Evolutionary conservation across 2,113 vertebrate species (phyloP), one percentile per base, ranked within the genome.

Genomic region (Meriones unguiculatus): DNA sequence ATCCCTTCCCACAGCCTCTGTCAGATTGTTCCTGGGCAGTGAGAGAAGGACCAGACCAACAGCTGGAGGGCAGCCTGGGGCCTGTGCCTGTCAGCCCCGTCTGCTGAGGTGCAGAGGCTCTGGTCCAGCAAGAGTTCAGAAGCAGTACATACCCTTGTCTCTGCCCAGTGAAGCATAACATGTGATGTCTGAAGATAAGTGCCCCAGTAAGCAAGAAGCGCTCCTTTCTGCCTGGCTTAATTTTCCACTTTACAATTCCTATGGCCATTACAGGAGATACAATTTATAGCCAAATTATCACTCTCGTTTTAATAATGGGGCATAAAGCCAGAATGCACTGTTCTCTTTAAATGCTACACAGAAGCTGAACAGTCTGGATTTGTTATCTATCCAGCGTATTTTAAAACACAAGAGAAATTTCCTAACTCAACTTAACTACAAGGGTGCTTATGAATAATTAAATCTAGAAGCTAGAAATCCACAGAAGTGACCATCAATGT

Each of bases 361-460:
- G 57, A 87, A 89, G 57, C 73, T 54, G 17, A 62, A 62, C 86
- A 70, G 75, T 90, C 76, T 95, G 67, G 67, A 90, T 94, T 87
- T 85, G 77, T 86, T 80, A 78, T 52, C 90, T 87, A 3, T 32
- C 35, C 72, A 77, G 73, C 73, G 54, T 20, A 89, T 91, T 89
- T 93, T 91, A 87, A 95, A 93, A 82, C 10, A 0, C 81, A 78
- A 88, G 67, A 76, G 59, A 94, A 89, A 85, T 91, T 96, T 91
- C 82, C 89, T 87, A 84, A 70, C 30, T n/a, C 69, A 93, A 85
- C 32, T 28, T 38, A 96, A 70, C 77, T 78, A 62, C 76, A 86
- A 82, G 67, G 95, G 25, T 77, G 30, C 28, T 89, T 93, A 87
- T 91, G 77, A 97, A 94, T 96, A 95, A 94, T 95, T 76, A 95